Evolutionary conservation across 2,113 vertebrate species (phyloP), one percentile per base, ranked within the genome.

Genomic region (Ellobius talpinus): DNA sequence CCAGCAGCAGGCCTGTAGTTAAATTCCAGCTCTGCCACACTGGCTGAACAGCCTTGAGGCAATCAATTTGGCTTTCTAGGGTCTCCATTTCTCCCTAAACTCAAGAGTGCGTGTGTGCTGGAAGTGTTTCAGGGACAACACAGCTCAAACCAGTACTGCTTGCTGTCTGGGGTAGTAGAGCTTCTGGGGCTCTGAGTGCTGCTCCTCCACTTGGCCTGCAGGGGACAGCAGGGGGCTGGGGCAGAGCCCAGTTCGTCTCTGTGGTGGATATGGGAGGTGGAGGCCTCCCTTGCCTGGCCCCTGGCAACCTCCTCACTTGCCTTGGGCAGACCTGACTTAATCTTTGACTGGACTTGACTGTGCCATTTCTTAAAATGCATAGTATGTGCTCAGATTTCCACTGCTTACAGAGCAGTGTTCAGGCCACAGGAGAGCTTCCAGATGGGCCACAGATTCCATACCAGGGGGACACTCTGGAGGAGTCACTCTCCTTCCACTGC

Each of bases 131-230:
- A 89, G 36, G 14, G 26, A 23, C 9, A 1, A 2, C 0, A 0
- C 13, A 29, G 12, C 7, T 11, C 31, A 36, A 7, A 47, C n/a
- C 1, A 7, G 23, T 61, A 3, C 4, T 29, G 36, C 7, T 3
- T 29, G 36, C 7, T 3, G 45, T 8, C 89, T 33, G 1, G 19
- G 8, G 47, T n/a, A 33, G 14, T 45, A 17, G 24, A 19, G 36
- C 85, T 74, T 78, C 50, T 42, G 87, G 39, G 33, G 45, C 7
- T 26, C 55, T 58, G 45, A 36, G 14, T 19, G 36, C 50, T 58
- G 21, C 24, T 88, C 50, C 50, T 73, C 68, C 21, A 1, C 13
- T 55, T 12, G 5, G 17, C 52, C 9, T 58, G 42, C 39, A 70
- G 66, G 78, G 14, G 66, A 70, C 33, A 1, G 17, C 8, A 14